Base-by-base conservation (phyloP, 2,888 invertebrate species). In the Melangyna quadrimaculata region DNA sequence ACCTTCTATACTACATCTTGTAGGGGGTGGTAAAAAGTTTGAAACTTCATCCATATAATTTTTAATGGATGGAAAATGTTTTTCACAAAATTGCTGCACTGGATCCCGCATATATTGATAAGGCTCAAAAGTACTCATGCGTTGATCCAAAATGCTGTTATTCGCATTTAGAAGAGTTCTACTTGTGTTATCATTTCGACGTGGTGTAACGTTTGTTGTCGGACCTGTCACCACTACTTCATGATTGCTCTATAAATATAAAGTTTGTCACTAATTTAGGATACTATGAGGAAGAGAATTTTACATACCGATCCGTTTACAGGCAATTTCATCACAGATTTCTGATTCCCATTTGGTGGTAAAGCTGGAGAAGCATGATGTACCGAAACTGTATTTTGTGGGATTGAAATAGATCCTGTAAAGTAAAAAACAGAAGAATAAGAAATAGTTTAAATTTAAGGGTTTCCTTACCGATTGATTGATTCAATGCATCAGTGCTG, bases 81-180 rank as follows among this genome's bases (percentile, higher is more conserved):
- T 98, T 92, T 98, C 98, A 92, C 98, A 98, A 92, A 98, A 98
- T 92, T 98, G 98, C 90, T 98, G 97, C 48, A 98, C 97, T 0
- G 97, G 97, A 91, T 97, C 97, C 27, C 97, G 92, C 97, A 97
- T 97, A 51, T 92, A 91, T n/a, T 97, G 97, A 89, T 96, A 97
- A 4, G 97, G 97, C 92, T 97, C 97, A 92, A 97, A 97, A 69
- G 97, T 97, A 90, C 96, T 96, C 92, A 97, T 96, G 81, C 97
- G 93, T 92, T 95, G 93, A 84, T 93, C 92, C 86, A 92, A 89
- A 17, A 92, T 91, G 75, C 89, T 90, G 75, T 90, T 91, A 87
- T 93, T 93, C 27, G 94, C 93, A 90, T 95, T 95, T 75, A 96
- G 94, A 89, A 96, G 93, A 1, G 96, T 96, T 1, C 96, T 95